These are phyloP conservation scores for Homarus americanus DNA, from an alignment of 1,140 invertebrate species.

Conservation along the genomic window DNA sequence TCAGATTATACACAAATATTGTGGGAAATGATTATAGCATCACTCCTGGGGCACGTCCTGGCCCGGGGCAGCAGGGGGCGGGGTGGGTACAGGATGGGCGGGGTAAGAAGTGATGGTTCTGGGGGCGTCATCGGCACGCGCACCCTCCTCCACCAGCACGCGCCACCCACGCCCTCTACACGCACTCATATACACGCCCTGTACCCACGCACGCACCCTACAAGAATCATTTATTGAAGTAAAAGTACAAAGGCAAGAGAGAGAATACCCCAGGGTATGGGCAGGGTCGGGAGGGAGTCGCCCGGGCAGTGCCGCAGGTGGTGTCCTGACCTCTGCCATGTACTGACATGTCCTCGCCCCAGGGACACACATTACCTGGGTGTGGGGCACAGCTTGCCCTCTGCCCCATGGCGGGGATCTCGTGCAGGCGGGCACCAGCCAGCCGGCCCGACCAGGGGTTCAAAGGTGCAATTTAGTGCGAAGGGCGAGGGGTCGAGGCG, in stretches of 20 bases:
- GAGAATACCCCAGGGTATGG: no score
- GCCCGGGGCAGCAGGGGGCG: background rate
- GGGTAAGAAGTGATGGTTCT: background rate
- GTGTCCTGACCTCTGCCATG: conserved; percentile 67
- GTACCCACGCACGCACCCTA: background rate
- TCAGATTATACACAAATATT: background rate
- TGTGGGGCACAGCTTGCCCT: conserved; percentile 50
- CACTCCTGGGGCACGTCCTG: background rate
- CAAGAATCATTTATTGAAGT: no score
- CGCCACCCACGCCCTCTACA: background rate
- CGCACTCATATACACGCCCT: background rate
- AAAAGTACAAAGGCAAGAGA: no score
- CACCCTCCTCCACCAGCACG: background rate
- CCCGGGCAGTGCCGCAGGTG: conserved; percentile 26
- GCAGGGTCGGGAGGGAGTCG: background rate
- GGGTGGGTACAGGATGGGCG: background rate
- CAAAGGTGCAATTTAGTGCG: conserved; percentile 64
- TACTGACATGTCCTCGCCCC: conserved; percentile 61
- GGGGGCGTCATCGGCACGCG: background rate
- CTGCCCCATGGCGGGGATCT: conserved; percentile 40
- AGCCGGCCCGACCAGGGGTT: conserved; percentile 36
- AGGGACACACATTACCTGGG: conserved; percentile 62
- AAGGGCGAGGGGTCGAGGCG: conserved; percentile 34
- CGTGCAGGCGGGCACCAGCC: conserved; percentile 15
- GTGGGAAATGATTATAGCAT: background rate